Percentiles rank a stretch among this genome's conserved stretches.
Evolutionary conservation across 2,113 vertebrate genomes (phyloP).

Genomic region (Paratilapia polleni): DNA sequence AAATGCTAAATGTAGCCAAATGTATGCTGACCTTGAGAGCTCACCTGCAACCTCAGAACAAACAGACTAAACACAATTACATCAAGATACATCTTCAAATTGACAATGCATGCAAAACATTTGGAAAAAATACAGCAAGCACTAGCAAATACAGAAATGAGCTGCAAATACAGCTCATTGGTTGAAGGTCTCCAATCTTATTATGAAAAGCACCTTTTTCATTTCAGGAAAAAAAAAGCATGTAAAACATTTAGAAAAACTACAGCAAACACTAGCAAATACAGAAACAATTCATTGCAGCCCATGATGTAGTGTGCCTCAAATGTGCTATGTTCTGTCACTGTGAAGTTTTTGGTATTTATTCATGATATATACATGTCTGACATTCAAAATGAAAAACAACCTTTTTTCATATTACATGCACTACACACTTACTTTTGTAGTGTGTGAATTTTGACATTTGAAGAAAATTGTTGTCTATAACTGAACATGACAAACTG

Average conservation of each 20-base stretch:
- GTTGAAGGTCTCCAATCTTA: too few species aligned
- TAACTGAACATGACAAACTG: neutral
- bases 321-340: neutral
- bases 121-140: too few species aligned
- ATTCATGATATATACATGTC: neutral
- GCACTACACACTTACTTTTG: neutral
- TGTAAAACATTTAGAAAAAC: too few species aligned
- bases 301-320: neutral
- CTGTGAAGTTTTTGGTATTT: neutral
- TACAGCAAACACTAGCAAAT: too few species aligned
- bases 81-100: neutral
- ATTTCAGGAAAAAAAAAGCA: too few species aligned
- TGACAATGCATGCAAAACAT: too few species aligned
- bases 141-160: neutral
- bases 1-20: neutral
- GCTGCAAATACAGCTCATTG: too few species aligned
- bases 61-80: neutral
- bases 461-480: neutral
- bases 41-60: neutral
- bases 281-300: neutral
- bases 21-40: neutral
- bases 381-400: neutral
- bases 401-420: neutral
- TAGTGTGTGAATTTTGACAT: neutral
- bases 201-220: too few species aligned